Base-by-base conservation (phyloP, 30 jellyfish, hydroid and myxozoan species). In the Mastigias papua region DNA sequence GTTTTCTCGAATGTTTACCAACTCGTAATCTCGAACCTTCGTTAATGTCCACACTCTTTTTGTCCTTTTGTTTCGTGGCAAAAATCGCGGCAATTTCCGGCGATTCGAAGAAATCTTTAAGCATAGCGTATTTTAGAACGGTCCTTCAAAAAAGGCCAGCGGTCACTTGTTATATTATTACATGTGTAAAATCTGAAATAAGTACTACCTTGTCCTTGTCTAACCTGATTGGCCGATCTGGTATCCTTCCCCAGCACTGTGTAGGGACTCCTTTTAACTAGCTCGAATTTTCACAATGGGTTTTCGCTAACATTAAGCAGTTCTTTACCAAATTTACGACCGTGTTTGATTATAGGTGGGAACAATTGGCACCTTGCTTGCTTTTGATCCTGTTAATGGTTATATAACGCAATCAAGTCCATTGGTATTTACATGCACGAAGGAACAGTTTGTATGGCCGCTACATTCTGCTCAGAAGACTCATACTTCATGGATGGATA, bases 11-110 rank as follows among this genome's bases (percentile, higher is more conserved):
- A 20, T 85, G 94, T 85, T 85, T 85, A 75, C 94, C 37, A 49
- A 54, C 84, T 29, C 89, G 84, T 77, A 85, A 57, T 66, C 89
- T 60, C 50, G 86, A 72, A 61, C 87, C 49, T 77, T 73, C 76
- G 49, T 34, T 32, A 33, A 25, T 73, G 48, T 57, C 70, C 35
- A 54, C 81, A 33, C 64, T 85, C 78, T 63, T 76, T 33, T 62
- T 74, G 69, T 85, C 81, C 89, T 78, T 28, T 28, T 68, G 83
- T 42, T 85, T 85, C 73, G 88, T 61, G 68, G 78, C 66, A 83
- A 85, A 85, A 23, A 85, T 85, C 76, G 61, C 76, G 48, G 88
- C 78, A 80, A 85, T 85, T 85, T 85, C 94, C 82, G 94, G 94
- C 29, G 88, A 62, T n/a, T 85, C 94, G 88, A 85, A 85, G 51